Base-by-base conservation (phyloP, 2,113 vertebrate species). In the Sclerurus mexicanus region DNA sequence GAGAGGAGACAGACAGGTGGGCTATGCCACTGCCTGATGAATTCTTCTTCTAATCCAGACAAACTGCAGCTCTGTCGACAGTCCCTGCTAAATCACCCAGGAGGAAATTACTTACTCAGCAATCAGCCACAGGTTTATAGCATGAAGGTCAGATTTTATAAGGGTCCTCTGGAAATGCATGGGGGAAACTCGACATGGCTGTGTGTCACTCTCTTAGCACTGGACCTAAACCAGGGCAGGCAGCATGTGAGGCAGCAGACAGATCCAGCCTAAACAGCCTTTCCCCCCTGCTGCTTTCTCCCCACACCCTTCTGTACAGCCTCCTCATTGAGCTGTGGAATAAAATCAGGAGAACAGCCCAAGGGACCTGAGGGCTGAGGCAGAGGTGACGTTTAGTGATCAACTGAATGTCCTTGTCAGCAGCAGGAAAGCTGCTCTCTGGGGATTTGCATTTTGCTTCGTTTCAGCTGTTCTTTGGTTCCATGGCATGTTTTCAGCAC, bases 81-180 rank as follows among this genome's bases (percentile, higher is more conserved):
- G 90, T n/a, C 56, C 35, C 76, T 81, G 96, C 92, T 96, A 88
- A 96, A 94, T 95, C 92, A 94, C 62, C 37, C 42, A 31, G 53
- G 81, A 87, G 62, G 62, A 96, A 92, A 88, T 22, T 3, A 68
- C 95, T 93, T 90, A 79, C 86, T 97, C 87, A 93, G 93, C 92
- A 90, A 56, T 60, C 78, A 71, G 44, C 52, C 74, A 35, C 63
- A 52, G 63, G 75, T 85, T 94, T 93, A 67, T 59, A 69, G 88
- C 85, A 47, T 0, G 17, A 87, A 96, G 95, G 95, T 88, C 89
- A 91, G 73, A 28, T 92, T 97, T 96, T 90, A 97, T 1, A 44
- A 87, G 93, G 59, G 39, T 72, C 28, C 40, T 46, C 63, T 94
- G 82, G 40, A 84, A 79, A 85, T 5, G 58, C 60, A 35, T 4